These are phyloP conservation scores for Aethes cnicana DNA, from an alignment of 2,888 invertebrate species.

Conservation along the genomic window DNA sequence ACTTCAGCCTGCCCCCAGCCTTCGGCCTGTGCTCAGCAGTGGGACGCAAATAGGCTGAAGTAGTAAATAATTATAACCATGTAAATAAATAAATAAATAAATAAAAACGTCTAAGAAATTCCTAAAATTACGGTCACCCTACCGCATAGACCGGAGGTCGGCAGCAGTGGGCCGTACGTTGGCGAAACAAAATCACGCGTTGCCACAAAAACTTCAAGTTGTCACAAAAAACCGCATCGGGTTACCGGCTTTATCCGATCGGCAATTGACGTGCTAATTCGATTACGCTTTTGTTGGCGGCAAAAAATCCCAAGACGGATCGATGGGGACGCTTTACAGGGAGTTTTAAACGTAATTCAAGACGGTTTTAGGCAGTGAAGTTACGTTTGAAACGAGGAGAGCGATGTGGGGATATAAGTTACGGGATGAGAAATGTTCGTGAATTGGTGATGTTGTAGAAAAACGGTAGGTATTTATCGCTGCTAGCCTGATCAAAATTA, in stretches of 20 bases:
- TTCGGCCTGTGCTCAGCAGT: no score
- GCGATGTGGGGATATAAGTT: no score
- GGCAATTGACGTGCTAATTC: conserved; percentile 63
- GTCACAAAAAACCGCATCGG: conserved; percentile 41
- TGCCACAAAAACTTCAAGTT: conserved; percentile 13
- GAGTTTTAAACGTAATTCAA: conserved; percentile 14
- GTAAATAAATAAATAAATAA: no score
- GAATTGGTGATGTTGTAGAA: no score
- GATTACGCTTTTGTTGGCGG: conserved; percentile 21
- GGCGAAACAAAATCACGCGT: conserved; percentile 31
- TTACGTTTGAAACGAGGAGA: no score
- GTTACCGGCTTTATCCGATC: conserved; percentile 55
- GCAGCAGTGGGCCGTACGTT: conserved; percentile 38
- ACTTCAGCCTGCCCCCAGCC: no score
- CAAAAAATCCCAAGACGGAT: conserved; percentile 20
- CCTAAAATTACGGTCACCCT: conserved; percentile 7
- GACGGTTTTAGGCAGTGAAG: not conserved
- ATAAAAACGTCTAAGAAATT: no score
- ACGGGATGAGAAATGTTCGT: no score
- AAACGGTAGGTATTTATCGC: no score
- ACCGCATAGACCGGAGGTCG: conserved; percentile 2
- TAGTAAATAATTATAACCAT: no score
- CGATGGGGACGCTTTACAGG: conserved; percentile 6
- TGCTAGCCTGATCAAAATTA: no score
- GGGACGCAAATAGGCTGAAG: no score